Conservation (phyloP, 2,797 vertebrate genomes). For the Anisognathus igniventris region DNA sequence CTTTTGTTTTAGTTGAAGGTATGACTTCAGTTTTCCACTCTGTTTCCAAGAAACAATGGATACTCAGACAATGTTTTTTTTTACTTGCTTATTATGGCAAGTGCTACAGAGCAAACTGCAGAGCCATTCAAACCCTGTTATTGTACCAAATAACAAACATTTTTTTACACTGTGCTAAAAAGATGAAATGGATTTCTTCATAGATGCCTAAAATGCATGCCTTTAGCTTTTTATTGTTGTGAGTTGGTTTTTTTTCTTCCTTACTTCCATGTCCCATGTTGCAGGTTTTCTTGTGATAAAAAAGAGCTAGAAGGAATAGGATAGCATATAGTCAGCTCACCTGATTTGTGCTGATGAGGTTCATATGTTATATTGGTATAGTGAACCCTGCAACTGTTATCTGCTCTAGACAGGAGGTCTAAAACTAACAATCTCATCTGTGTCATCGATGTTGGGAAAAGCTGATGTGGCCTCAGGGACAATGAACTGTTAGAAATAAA, state of each 20-base stretch:
- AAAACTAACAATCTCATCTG: slow-evolving; percentile 24
- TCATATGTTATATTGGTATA: neutral
- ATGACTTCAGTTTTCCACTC: slow-evolving; percentile 2
- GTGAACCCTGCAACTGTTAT: slow-evolving; percentile 15
- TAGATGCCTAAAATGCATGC: neutral
- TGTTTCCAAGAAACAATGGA: neutral
- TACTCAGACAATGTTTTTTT: neutral
- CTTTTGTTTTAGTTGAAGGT: slow-evolving; percentile 2
- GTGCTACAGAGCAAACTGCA: neutral
- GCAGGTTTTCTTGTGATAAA: slow-evolving; percentile 3
- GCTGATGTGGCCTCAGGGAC: slow-evolving; percentile 17
- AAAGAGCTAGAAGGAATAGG: neutral
- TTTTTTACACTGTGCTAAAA: slow-evolving; percentile 23
- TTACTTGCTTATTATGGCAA: neutral
- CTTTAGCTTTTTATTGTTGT: neutral
- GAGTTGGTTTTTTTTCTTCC: neutral
- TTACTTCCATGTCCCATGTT: neutral
- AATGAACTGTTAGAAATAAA: neutral
- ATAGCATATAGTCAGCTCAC: neutral
- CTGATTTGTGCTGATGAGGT: neutral
- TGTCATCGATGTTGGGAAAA: neutral
- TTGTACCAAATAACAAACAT: neutral
- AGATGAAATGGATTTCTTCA: neutral
- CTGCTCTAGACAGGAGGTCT: slow-evolving; percentile 15
- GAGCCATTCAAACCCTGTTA: slow-evolving; percentile 32